Conservation (phyloP, 2,888 invertebrate genomes). For the Rotaria macrura region DNA sequence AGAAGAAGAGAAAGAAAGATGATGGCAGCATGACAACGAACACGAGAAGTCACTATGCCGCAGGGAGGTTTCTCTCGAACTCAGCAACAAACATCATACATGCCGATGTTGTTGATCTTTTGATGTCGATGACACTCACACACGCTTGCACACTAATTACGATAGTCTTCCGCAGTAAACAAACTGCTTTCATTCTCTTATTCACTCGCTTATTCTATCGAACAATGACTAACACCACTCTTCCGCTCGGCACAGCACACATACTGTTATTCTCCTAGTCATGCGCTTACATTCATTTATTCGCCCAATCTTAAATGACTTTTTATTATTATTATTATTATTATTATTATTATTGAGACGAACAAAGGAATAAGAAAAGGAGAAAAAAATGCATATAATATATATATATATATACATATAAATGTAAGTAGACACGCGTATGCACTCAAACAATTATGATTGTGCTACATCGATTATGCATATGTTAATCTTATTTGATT, state of each 20-base stretch:
- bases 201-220: not conserved
- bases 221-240: not conserved
- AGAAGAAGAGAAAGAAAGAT: not conserved
- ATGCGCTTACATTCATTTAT: not conserved
- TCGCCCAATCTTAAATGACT: not conserved
- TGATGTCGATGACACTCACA: not conserved
- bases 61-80: not conserved
- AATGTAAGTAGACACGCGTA: not conserved
- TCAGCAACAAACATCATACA: not conserved
- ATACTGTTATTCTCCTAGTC: not conserved
- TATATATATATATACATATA: no score
- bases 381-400: no score
- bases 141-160: not conserved
- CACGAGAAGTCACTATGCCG: not conserved
- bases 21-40: constrained; percentile 5
- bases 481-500: not conserved
- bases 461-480: not conserved
- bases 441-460: not conserved
- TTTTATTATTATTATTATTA: constrained; percentile 1
- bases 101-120: not conserved
- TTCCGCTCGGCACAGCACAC: not conserved
- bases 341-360: not conserved
- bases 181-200: not conserved
- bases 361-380: not conserved
- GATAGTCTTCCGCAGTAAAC: not conserved